Conservation (phyloP, 2,113 vertebrate genomes). For the Anser cygnoides region DNA sequence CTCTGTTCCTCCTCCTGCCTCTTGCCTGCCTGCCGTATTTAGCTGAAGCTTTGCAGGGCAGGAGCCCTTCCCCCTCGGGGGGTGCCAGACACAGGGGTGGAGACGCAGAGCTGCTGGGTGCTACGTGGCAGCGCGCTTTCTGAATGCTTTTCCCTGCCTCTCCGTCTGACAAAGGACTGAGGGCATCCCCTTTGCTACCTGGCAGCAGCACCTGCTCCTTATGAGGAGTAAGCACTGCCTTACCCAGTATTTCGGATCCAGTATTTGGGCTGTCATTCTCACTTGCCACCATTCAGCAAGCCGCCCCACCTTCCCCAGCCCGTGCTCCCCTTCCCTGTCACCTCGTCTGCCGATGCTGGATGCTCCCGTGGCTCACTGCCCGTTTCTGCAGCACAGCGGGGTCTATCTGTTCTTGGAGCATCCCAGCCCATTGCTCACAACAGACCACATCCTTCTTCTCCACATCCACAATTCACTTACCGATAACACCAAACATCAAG, state of each 20-base stretch:
- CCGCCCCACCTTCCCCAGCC: not conserved
- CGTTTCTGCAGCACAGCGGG: no score
- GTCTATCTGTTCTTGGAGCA: not conserved
- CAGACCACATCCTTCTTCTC: not conserved
- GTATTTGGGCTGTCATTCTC: accelerated
- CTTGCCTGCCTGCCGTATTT: not conserved
- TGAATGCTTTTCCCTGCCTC: accelerated
- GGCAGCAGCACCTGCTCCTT: not conserved
- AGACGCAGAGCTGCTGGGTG: not conserved
- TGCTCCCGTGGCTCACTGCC: no score
- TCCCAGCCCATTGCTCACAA: not conserved
- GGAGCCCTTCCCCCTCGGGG: not conserved
- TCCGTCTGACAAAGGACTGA: accelerated
- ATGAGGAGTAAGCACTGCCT: not conserved
- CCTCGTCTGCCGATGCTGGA: not conserved
- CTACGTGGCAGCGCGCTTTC: accelerated
- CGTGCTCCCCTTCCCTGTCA: accelerated
- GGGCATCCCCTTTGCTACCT: no score
- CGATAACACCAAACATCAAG: not conserved
- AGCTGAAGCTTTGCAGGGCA: not conserved
- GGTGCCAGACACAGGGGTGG: not conserved
- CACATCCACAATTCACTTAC: not conserved
- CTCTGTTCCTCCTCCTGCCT: not conserved
- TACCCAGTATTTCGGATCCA: not conserved
- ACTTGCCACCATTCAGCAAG: not conserved